Evolutionary conservation across 2,797 vertebrate genomes (phyloP).

Genomic region (Helicolenus hilgendorfi): DNA sequence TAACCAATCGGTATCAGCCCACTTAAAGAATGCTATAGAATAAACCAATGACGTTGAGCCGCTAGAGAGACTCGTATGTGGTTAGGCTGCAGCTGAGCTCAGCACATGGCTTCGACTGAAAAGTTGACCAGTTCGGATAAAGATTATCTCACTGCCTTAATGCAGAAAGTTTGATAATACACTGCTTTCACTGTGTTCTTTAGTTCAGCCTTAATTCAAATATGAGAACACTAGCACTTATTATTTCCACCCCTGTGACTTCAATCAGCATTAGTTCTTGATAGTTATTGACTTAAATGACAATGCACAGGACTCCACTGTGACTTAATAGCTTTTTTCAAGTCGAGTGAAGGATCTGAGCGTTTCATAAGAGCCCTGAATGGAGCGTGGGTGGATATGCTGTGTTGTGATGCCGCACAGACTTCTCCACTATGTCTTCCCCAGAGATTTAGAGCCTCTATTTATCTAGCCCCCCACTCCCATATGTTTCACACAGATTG

Average conservation of each 20-base stretch:
- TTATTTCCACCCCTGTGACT: neutral
- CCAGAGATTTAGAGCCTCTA: slow-evolving; percentile 39
- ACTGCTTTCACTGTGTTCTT: neutral
- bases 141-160: slow-evolving; percentile 18
- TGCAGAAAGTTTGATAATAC: neutral
- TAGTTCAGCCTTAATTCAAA: slow-evolving; percentile 3
- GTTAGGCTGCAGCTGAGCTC: slow-evolving; percentile 51
- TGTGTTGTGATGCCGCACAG: slow-evolving; percentile 35
- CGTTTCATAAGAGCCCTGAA: slow-evolving; percentile 29
- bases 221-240: neutral
- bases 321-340: slow-evolving; percentile 3
- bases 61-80: slow-evolving; percentile 41
- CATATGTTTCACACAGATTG: slow-evolving; percentile 17
- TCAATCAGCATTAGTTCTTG: neutral
- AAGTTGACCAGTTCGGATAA: slow-evolving; percentile 15
- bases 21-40: slow-evolving; percentile 67
- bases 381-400: slow-evolving; percentile 60
- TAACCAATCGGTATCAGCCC: slow-evolving; percentile 78
- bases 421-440: slow-evolving; percentile 37
- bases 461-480: slow-evolving; percentile 29
- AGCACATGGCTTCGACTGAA: slow-evolving; percentile 44
- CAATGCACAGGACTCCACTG: neutral
- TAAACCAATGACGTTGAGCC: slow-evolving; percentile 55
- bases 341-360: slow-evolving; percentile 4
- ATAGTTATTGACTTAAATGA: neutral